phyloP scores from a whole-genome alignment of 1,140 invertebrate genomes.

The Pygmarrhopalites habei region DNA sequence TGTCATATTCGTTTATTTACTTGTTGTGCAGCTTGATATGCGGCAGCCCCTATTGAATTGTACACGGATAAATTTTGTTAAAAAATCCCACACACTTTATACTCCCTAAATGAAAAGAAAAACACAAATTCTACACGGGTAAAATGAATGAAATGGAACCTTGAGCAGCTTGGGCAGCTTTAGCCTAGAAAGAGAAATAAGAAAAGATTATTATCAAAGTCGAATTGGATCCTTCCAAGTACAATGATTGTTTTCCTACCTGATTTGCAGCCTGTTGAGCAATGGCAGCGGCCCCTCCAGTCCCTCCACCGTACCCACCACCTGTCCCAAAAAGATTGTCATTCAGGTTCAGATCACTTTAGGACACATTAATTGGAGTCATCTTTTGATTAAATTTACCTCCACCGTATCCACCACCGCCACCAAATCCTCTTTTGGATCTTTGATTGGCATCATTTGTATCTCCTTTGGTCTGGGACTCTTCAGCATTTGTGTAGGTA shows the following conservation, averaged over 20 bases:
- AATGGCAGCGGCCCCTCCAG: constrained; percentile 33
- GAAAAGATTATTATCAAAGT: background rate
- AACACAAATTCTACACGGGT: too few species aligned
- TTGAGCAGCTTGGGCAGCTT: constrained; percentile 33
- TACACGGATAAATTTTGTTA: background rate
- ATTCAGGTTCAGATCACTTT: background rate
- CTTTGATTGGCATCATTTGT: background rate
- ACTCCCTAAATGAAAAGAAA: too few species aligned
- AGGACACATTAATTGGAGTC: background rate
- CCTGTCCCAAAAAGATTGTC: background rate
- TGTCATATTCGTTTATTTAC: constrained; percentile 14
- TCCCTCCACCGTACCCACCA: constrained; percentile 21
- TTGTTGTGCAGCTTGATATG: constrained; percentile 27
- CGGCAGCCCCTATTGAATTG: constrained; percentile 9
- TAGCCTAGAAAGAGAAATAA: too few species aligned
- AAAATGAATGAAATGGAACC: too few species aligned
- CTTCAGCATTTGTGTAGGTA: background rate
- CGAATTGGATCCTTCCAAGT: background rate
- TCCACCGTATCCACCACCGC: background rate
- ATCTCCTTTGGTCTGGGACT: background rate
- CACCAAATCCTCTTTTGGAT: background rate
- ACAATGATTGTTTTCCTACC: too few species aligned
- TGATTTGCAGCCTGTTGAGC: constrained; percentile 38
- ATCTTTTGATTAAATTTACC: background rate
- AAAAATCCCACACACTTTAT: background rate